Evolutionary conservation across 2,888 invertebrate genomes (phyloP).

Genomic region (Myopa tessellatipennis): DNA sequence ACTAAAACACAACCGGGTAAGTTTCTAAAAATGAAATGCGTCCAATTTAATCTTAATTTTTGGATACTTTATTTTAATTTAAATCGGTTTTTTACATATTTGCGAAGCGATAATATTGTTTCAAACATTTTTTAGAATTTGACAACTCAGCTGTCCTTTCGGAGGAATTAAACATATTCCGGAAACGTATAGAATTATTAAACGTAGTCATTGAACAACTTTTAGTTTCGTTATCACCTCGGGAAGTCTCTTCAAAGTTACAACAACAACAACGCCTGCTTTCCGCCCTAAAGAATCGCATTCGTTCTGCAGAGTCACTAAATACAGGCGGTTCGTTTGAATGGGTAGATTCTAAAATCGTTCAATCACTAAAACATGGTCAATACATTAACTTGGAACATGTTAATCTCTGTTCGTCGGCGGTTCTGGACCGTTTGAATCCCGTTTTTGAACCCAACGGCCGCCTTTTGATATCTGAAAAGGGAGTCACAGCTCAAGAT

Average conservation of each 20-base stretch:
- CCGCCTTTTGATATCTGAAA: slow-evolving; percentile 87
- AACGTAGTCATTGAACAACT: slow-evolving; percentile 53
- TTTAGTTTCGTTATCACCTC: neutral
- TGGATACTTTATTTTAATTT: neutral
- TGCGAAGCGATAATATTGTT: neutral
- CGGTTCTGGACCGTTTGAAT: slow-evolving; percentile 96
- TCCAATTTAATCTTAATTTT: neutral
- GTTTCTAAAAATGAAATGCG: slow-evolving; percentile 1
- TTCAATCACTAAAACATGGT: slow-evolving; percentile 85
- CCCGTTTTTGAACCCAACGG: slow-evolving; percentile 94
- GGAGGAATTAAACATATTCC: slow-evolving; percentile 61
- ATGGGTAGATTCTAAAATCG: slow-evolving; percentile 90
- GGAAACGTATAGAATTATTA: slow-evolving; percentile 56
- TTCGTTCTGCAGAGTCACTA: slow-evolving; percentile 71
- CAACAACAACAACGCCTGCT: slow-evolving; percentile 48
- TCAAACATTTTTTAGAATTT: slow-evolving; percentile 51
- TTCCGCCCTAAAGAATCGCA: slow-evolving; percentile 52
- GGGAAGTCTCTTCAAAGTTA: neutral
- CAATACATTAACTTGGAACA: slow-evolving; percentile 90
- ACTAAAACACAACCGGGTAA: slow-evolving; percentile 55
- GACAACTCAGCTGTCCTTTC: slow-evolving; percentile 53
- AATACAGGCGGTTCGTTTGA: slow-evolving; percentile 92
- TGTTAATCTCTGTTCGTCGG: slow-evolving; percentile 95
- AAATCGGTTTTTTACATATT: too few species aligned
- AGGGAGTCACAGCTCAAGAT: slow-evolving; percentile 81